Evolutionary conservation across 2,888 invertebrate genomes (phyloP), one percentile per base, ranked within the genome.

Genomic region (Tethea ocularis): DNA sequence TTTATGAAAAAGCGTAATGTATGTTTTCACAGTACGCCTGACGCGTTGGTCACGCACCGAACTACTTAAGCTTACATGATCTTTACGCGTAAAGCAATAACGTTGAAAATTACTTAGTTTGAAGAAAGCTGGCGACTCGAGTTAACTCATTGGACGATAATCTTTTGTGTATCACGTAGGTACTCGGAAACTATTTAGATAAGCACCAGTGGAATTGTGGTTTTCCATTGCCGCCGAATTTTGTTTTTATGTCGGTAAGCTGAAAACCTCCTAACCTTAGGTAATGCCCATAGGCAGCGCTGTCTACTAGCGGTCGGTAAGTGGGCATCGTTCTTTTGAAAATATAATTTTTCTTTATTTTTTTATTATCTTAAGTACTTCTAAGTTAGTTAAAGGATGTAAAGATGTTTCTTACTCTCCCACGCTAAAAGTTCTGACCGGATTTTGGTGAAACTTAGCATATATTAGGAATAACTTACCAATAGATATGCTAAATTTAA

Each of bases 151-250:
- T 76, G 75, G 65, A 58, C 62, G 65, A 64, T 70, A 63, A 71
- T 73, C 77, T 69, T 56, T 55, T 24, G 58, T 61, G 51, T 54
- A 64, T 66, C 78, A 74, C 79, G 76, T 76, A 77, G 67, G 64
- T 71, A 71, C 76, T 63, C 61, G 67, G 78, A 77, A 80, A 74
- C 74, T 72, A 67, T 77, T 72, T 68, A 77, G 80, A 80, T 81
- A 77, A 75, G 62, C 61, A 66, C 61, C 53, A 61, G 62, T 68
- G 54, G 52, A 46, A 53, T 52, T 54, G 26, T 38, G n/a, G 38
- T 59, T 71, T 59, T 66, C 74, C 75, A 75, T 58, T 68, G 69
- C 51, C 54, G 29, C 33, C 64, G 57, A 57, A 53, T 55, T 23
- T n/a, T 38, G 58, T 53, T 55, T n/a, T n/a, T 51, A 56, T 36